These are phyloP conservation scores for Drosophila bocki DNA, from an alignment of 1,140 invertebrate species.

Conservation along the genomic window DNA sequence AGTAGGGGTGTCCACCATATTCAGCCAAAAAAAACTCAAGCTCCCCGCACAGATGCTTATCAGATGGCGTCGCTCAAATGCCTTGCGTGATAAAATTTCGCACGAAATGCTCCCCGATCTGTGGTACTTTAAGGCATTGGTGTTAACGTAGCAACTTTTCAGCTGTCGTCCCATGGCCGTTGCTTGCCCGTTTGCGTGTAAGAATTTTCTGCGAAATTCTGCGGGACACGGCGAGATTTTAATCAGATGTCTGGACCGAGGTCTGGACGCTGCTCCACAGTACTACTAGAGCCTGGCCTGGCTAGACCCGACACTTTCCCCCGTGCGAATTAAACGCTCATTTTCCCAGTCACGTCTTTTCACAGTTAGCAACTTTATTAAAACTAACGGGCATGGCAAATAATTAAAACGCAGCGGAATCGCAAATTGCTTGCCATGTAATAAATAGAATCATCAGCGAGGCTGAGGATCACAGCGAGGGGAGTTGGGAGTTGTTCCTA, in stretches of 20 bases:
- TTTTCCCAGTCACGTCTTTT: slow-evolving; percentile 79
- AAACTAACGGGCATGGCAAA: slow-evolving; percentile 79
- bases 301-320: slow-evolving; percentile 70
- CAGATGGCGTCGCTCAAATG: slow-evolving; percentile 57
- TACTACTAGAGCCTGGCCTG: not conserved
- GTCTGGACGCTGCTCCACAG: slow-evolving; percentile 8
- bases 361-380: slow-evolving; percentile 83
- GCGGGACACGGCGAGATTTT: slow-evolving; percentile 69
- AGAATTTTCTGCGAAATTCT: slow-evolving; percentile 76
- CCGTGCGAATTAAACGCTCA: slow-evolving; percentile 72
- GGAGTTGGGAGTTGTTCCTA: slow-evolving; percentile 8
- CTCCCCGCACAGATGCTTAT: slow-evolving; percentile 59
- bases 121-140: slow-evolving; percentile 42
- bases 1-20: slow-evolving; percentile 3
- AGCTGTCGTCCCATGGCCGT: slow-evolving; percentile 58
- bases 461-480: slow-evolving; percentile 21
- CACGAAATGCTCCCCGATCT: slow-evolving; percentile 56
- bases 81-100: slow-evolving; percentile 79
- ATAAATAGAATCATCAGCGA: slow-evolving; percentile 80
- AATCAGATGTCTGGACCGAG: slow-evolving; percentile 61
- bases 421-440: slow-evolving; percentile 77
- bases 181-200: slow-evolving; percentile 59
- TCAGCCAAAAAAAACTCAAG: not conserved
- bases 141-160: slow-evolving; percentile 79
- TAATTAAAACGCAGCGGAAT: slow-evolving; percentile 79